These are phyloP conservation scores for Ceratotherium simum DNA, from an alignment of 2,113 vertebrate species.

Conservation along the genomic window DNA sequence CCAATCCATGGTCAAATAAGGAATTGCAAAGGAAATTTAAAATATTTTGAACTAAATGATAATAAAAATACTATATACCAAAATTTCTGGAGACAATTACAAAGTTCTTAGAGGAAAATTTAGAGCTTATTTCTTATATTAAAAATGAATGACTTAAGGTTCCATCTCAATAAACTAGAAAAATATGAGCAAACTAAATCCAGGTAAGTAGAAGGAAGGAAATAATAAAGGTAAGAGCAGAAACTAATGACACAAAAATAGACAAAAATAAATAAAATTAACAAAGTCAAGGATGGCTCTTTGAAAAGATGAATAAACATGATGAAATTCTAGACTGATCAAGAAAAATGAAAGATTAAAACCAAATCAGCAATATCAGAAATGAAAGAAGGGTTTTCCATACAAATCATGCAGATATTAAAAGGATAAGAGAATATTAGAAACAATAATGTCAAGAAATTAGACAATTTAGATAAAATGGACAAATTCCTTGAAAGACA, in stretches of 20 bases:
- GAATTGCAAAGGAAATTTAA: neutral
- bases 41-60: neutral
- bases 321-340: neutral
- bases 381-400: neutral
- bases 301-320: neutral
- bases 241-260: neutral
- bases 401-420: neutral
- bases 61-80: neutral
- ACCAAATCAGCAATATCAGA: neutral
- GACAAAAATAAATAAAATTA: neutral
- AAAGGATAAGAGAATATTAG: neutral
- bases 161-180: neutral
- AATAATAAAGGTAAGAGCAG: neutral
- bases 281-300: neutral
- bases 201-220: neutral
- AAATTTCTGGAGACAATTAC: neutral
- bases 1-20: neutral
- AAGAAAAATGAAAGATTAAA: constrained; percentile 23
- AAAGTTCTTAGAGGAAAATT: neutral
- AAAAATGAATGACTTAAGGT: neutral
- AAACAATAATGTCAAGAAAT: neutral
- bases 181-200: neutral
- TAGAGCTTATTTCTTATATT: neutral
- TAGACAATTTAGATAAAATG: neutral
- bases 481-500: neutral